A percentile compares a stretch with the other conserved stretches of the same genome.
Conservation (phyloP, 2,797 vertebrate genomes). For the Tokudaia tokunoshimensis region DNA sequence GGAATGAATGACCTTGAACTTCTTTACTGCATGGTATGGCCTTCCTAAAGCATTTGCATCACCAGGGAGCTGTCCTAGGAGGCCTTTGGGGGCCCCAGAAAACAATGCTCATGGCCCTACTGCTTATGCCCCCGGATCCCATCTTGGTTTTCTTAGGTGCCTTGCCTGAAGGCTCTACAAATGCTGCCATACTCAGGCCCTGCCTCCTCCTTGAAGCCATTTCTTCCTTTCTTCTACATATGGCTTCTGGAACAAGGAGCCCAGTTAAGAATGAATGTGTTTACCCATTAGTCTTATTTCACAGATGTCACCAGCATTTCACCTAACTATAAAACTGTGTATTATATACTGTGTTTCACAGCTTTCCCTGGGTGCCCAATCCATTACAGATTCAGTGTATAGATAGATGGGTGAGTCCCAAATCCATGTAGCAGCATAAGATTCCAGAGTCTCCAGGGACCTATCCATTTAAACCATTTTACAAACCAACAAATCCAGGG, state of each 20-base stretch:
- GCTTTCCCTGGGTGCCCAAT: not conserved
- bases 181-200: not conserved
- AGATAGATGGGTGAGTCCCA: not conserved
- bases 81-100: not conserved
- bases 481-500: not conserved
- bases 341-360: too few relatives aligned
- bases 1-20: not conserved
- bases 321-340: not conserved
- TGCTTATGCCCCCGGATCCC: accelerated
- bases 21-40: accelerated
- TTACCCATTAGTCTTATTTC: not conserved
- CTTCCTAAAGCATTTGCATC: not conserved
- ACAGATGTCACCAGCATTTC: not conserved
- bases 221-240: too few relatives aligned
- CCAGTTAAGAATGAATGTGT: too few relatives aligned
- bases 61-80: too few relatives aligned
- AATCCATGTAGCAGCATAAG: not conserved
- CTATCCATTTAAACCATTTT: not conserved
- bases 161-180: accelerated
- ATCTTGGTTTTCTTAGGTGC: accelerated
- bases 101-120: accelerated
- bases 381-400: not conserved
- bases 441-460: too few relatives aligned
- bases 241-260: not conserved
- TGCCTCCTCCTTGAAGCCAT: too few relatives aligned